Base-by-base conservation (phyloP, 2,113 vertebrate species). In the Crypturellus undulatus region DNA sequence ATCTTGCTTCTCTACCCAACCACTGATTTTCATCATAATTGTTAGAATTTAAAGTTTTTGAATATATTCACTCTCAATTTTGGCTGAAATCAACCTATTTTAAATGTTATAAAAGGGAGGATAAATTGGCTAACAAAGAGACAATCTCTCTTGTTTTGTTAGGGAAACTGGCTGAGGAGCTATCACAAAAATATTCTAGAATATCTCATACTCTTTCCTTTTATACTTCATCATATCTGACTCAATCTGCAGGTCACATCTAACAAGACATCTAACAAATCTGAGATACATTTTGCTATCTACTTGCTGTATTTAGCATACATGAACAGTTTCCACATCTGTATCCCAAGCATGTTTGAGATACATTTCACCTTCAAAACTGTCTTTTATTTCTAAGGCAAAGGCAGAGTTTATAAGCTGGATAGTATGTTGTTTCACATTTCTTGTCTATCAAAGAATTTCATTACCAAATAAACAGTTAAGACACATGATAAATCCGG, bases 391-490 rank as follows among this genome's bases (percentile, higher is more conserved):
- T 78, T 13, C 64, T 80, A 73, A 63, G 51, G 36, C 51, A 62
- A 87, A 49, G 68, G 30, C 36, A 65, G 47, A 75, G 52, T 8
- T 34, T 59, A 71, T 40, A 36, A 20, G 8, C 30, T 54, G 64
- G 68, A 45, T 13, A 40, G 22, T 12, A 45, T 45, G 34, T n/a
- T 87, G 65, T 87, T 60, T 52, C 22, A 72, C 11, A 25, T 17
- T 34, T 26, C 43, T 91, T 62, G 87, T 58, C 59, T 56, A 60
- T 43, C 84, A 89, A 89, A 96, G 30, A 58, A 58, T 30, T 76
- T 62, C 13, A 30, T 59, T 91, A 42, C 49, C 45, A 36, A 69
- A 51, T 1, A 0, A 79, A 26, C 75, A 65, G 47, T 30, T 81
- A 72, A 58, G 47, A 38, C 15, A 68, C 1, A 3, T 43, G 21